Evolutionary conservation across 2,888 invertebrate genomes (phyloP).

Genomic region (Xanthorhoe spadicearia): DNA sequence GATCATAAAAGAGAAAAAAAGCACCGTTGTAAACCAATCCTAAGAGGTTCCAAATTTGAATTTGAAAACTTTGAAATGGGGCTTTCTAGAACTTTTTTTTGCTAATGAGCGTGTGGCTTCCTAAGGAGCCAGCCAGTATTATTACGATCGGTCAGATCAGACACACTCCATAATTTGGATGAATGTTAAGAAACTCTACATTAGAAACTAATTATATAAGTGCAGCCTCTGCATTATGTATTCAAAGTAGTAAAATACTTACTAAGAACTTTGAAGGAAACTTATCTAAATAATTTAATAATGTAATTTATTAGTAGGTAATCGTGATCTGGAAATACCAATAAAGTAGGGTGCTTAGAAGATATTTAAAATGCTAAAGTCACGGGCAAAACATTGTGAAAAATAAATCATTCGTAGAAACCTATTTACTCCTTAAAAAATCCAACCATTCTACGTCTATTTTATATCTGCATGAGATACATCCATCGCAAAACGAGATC

Average conservation of each 20-base stretch:
- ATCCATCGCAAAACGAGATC: conserved; percentile 6
- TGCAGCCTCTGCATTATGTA: not conserved
- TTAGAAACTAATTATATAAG: not conserved
- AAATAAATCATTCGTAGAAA: too few species aligned
- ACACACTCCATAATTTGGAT: conserved; percentile 10
- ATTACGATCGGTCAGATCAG: conserved; percentile 16
- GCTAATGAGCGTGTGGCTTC: conserved; percentile 73
- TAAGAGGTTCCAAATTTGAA: conserved; percentile 72
- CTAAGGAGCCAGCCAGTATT: conserved; percentile 66
- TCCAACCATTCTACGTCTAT: not conserved
- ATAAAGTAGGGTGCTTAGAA: too few species aligned
- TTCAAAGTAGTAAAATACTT: not conserved
- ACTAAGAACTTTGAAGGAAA: too few species aligned
- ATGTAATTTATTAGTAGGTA: too few species aligned
- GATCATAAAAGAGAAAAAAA: not conserved
- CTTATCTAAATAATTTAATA: too few species aligned
- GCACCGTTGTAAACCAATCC: conserved; percentile 49
- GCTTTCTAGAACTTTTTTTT: conserved; percentile 72
- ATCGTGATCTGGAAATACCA: too few species aligned
- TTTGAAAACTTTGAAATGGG: conserved; percentile 74
- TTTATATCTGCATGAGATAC: not conserved
- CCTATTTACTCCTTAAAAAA: not conserved
- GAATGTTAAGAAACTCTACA: conserved; percentile 5
- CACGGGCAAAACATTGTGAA: too few species aligned
- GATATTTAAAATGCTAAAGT: too few species aligned